These are phyloP conservation scores for Cotesia chilonis DNA, from an alignment of 1,140 invertebrate species.

Conservation along the genomic window DNA sequence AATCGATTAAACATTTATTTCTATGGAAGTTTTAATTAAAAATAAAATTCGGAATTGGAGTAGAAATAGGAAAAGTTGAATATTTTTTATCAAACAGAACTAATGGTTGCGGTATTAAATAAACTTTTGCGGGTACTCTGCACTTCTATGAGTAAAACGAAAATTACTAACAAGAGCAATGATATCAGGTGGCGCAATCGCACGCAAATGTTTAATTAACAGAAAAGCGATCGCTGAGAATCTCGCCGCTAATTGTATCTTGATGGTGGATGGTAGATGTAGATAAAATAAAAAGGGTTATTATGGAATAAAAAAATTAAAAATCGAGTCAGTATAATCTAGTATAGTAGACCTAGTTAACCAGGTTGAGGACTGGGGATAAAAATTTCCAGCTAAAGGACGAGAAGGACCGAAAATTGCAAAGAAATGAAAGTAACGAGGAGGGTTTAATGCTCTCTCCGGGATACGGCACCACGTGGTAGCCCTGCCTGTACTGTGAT, in stretches of 20 bases:
- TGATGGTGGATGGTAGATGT: constrained; percentile 12
- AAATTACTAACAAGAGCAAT: constrained; percentile 1
- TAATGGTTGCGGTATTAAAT: neutral
- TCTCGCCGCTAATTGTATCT: constrained; percentile 41
- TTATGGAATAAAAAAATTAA: constrained; percentile 12
- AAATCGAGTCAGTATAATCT: neutral
- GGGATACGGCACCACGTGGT: constrained; percentile 33
- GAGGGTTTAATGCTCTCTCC: constrained; percentile 1
- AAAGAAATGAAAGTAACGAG: constrained; percentile 27
- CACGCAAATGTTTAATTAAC: constrained; percentile 41
- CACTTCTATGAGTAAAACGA: neutral
- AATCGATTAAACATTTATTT: constrained; percentile 7
- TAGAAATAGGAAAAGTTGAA: neutral
- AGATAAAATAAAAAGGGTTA: constrained; percentile 2
- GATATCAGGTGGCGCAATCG: constrained; percentile 16
- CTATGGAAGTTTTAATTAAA: neutral
- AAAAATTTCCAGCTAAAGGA: neutral
- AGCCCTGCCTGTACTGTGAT: constrained; percentile 33
- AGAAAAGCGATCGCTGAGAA: constrained; percentile 18
- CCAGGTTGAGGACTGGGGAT: too few species aligned
- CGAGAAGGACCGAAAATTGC: constrained; percentile 16
- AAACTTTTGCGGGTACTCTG: constrained; percentile 11
- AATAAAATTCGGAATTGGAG: too few species aligned
- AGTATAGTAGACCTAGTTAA: too few species aligned
- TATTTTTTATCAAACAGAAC: neutral